phyloP scores from a whole-genome alignment of 2,888 invertebrate species.

The Drosophila prolongata region DNA sequence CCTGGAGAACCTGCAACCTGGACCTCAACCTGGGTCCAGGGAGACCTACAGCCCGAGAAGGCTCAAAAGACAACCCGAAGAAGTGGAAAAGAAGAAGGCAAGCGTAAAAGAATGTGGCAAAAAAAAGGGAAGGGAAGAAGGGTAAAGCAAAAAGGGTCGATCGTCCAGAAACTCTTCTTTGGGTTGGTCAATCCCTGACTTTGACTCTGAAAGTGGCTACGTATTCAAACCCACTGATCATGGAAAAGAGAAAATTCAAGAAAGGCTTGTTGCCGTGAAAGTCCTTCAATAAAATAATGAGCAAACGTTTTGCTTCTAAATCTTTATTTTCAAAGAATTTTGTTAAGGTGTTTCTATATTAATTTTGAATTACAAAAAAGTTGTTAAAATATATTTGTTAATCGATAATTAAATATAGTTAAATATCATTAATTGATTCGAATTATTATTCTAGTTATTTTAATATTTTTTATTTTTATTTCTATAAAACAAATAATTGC shows the following conservation, averaged over 20 bases:
- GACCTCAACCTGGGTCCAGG: slow-evolving; percentile 40
- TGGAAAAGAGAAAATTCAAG: neutral
- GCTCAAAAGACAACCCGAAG: slow-evolving; percentile 47
- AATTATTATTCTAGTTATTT: too few relatives aligned
- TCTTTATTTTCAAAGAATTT: too few relatives aligned
- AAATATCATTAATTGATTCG: too few relatives aligned
- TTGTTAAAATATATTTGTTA: too few relatives aligned
- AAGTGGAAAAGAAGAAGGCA: slow-evolving; percentile 41
- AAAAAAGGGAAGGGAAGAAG: slow-evolving; percentile 32
- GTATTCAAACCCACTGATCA: neutral
- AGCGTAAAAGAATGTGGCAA: slow-evolving; percentile 60
- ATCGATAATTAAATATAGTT: too few relatives aligned
- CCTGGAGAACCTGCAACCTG: slow-evolving; percentile 42
- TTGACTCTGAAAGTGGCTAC: slow-evolving; percentile 17
- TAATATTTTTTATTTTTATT: too few relatives aligned
- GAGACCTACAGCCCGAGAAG: slow-evolving; percentile 25
- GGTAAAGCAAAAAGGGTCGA: slow-evolving; percentile 40
- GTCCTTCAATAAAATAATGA: too few relatives aligned
- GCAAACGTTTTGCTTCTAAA: too few relatives aligned
- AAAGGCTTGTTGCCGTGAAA: too few relatives aligned
- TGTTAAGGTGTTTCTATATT: too few relatives aligned
- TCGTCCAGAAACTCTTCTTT: slow-evolving; percentile 46
- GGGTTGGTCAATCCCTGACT: slow-evolving; percentile 45
- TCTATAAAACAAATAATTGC: too few relatives aligned
- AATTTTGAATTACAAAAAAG: too few relatives aligned